Evolutionary conservation across 2,888 invertebrate genomes (phyloP).

Genomic region (Eupithecia insigniata): DNA sequence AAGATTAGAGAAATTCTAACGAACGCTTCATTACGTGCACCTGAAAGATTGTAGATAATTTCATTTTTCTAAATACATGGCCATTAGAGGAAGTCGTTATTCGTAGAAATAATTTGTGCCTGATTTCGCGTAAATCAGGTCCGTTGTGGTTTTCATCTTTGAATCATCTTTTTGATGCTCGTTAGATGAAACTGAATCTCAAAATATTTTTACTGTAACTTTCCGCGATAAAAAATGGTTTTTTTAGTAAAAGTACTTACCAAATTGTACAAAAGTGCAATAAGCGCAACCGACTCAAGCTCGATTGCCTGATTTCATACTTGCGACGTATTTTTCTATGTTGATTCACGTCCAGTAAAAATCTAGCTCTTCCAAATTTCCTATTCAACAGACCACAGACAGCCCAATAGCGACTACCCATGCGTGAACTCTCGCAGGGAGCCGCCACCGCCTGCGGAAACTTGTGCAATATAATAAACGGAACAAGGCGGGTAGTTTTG

Average conservation of each 20-base stretch:
- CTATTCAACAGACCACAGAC: background rate
- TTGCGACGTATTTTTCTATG: too few relatives aligned
- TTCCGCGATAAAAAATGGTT: background rate
- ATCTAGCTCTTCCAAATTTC: background rate
- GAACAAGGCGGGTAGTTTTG: constrained; percentile 20
- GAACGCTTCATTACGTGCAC: background rate
- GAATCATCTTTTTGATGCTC: too few relatives aligned
- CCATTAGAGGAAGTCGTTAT: background rate
- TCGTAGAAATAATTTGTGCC: too few relatives aligned
- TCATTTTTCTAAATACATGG: background rate
- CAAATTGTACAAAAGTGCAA: background rate
- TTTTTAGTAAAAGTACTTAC: background rate
- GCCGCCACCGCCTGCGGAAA: constrained; percentile 1
- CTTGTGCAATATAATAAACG: constrained; percentile 26
- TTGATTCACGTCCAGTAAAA: background rate
- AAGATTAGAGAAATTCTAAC: background rate
- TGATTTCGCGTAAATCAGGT: too few relatives aligned
- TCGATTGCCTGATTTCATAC: too few relatives aligned
- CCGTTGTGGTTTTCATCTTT: background rate
- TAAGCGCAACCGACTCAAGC: too few relatives aligned
- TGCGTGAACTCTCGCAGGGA: background rate
- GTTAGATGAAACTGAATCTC: too few relatives aligned
- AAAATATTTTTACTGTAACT: background rate
- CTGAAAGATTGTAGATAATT: background rate
- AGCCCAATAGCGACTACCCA: background rate